These are phyloP conservation scores for Emys orbicularis DNA, from an alignment of 2,797 vertebrate genomes.

Conservation along the genomic window DNA sequence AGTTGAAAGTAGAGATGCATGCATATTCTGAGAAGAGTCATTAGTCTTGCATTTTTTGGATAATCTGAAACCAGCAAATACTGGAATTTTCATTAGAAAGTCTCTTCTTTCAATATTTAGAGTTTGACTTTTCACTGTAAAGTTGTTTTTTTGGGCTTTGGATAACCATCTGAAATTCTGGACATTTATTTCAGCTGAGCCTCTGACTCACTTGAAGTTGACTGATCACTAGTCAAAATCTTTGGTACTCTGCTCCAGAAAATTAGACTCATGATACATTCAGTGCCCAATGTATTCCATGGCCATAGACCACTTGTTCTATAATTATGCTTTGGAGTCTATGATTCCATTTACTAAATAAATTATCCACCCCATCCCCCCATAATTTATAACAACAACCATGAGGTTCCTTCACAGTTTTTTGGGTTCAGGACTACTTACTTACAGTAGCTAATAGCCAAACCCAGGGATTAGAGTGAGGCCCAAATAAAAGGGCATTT, in stretches of 20 bases:
- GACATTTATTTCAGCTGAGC: background rate
- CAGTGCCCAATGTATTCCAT: background rate
- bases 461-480: background rate
- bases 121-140: background rate
- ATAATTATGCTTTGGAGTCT: background rate
- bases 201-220: background rate
- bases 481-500: background rate
- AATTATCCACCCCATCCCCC: background rate
- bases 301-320: background rate
- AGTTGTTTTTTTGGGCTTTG: background rate
- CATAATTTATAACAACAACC: background rate
- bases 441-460: background rate
- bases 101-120: background rate
- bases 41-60: background rate
- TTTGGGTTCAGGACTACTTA: background rate
- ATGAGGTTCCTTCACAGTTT: background rate
- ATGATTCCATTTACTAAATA: background rate
- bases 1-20: background rate
- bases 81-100: background rate
- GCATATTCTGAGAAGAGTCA: background rate
- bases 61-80: background rate
- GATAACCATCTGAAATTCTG: background rate
- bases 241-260: background rate
- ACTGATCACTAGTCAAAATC: background rate
- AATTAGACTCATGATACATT: background rate